Evolutionary conservation across 2,888 invertebrate genomes (phyloP).

Genomic region (Lasioglossum pauxillum): DNA sequence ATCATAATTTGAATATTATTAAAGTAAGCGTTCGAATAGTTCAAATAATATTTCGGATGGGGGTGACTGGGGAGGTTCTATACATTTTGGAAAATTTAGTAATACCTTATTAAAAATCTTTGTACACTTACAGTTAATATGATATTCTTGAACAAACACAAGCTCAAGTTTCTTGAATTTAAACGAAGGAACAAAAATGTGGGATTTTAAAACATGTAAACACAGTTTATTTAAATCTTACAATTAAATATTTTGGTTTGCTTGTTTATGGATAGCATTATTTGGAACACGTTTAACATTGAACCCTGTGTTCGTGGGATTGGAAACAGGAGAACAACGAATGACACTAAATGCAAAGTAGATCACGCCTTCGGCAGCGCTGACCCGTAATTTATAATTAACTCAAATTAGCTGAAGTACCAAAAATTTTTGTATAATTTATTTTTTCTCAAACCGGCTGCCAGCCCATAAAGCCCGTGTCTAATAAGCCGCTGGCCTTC

Average conservation of each 20-base stretch:
- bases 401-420: too few species aligned
- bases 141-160: neutral
- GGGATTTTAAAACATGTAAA: neutral
- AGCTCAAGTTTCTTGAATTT: neutral
- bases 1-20: neutral
- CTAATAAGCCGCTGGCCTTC: too few species aligned
- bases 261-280: neutral
- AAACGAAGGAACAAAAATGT: neutral
- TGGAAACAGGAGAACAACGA: too few species aligned
- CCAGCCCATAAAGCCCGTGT: too few species aligned
- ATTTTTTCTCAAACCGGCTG: too few species aligned
- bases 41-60: neutral
- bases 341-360: too few species aligned
- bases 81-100: neutral
- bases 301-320: too few species aligned
- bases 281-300: neutral
- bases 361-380: too few species aligned
- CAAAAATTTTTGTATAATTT: too few species aligned
- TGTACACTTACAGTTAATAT: neutral
- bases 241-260: neutral
- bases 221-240: neutral
- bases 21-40: neutral
- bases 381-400: too few species aligned
- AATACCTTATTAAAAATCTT: neutral
- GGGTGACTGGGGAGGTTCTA: neutral